Evolutionary conservation across 1,140 invertebrate species (phyloP), one percentile per base, ranked within the genome.

Genomic region (Wasmannia auropunctata): DNA sequence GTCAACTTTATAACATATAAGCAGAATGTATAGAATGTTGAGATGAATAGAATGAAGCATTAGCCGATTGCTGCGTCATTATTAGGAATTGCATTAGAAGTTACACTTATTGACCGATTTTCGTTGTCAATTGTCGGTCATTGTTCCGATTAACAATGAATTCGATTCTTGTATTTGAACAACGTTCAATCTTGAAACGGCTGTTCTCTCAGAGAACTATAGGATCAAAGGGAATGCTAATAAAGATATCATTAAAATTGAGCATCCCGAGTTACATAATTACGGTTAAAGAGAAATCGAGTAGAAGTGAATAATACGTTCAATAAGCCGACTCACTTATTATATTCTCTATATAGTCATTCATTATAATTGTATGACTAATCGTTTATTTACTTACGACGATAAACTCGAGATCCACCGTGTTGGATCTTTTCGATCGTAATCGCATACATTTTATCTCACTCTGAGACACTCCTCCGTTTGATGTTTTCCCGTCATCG

Each of bases 71-170:
- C 25, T 80, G 14, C 25, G 25, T 81, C 11, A 81, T 46, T 40
- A 43, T 79, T 79, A 79, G 75, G 8, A 80, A 69, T 80, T 70
- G n/a, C n/a, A n/a, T n/a, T n/a, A n/a, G n/a, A n/a, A 69, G 5
- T 37, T 19, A n/a, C 3, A 11, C 19, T 43, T 54, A 70, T 69
- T 1, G 10, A 65, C 6, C 22, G 16, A 49, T 22, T 65, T 40
- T 37, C 37, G 4, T n/a, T n/a, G n/a, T n/a, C n/a, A 63, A 19
- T 63, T 40, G 62, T 63, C 14, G 2, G 6, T 25, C 34, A 28
- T 1, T 34, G 19, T 37, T 19, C 7, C 31, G 8, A n/a, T 37
- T 63, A n/a, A 10, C 19, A 37, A 63, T 62, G 7, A 62, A 62
- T 22, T 34, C 58, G 31, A 8, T n/a, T 34, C 19, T 11, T 22